Base-by-base conservation (phyloP, 2,888 invertebrate species). In the Liopterus haemorrhoidalis region DNA sequence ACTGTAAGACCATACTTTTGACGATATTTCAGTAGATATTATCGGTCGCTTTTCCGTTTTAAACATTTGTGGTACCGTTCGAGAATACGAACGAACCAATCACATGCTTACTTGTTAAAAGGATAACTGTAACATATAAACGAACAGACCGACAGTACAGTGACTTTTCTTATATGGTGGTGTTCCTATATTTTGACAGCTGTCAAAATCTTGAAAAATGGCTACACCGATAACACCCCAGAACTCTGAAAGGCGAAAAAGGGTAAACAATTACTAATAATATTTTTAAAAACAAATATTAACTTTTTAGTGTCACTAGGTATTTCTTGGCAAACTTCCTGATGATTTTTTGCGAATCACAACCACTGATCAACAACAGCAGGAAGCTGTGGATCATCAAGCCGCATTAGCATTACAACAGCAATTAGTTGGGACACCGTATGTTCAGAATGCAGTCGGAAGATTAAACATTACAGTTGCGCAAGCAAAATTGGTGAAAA, bases 401-500 rank as follows among this genome's bases (percentile, higher is more conserved):
- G 80, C 88, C 8, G 85, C 85, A 0, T 62, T 82, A 30, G 82
- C 82, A 22, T 63, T 85, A 19, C 83, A 83, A 54, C 81, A 84
- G 49, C 82, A 83, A 55, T 63, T 76, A 40, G 69, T 74, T 52
- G 70, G 73, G 9, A 67, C 69, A 47, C 57, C 64, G 2, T 66
- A 70, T 60, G 64, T 71, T 53, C 66, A 73, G 49, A 70, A 73
- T 62, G 66, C 74, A 48, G 56, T 77, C 18, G 90, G 90, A 3
- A 74, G 86, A 46, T 74, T 93, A 25, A 88, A 84, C 63, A 83
- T 93, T 56, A 91, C 91, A 9, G 79, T 93, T 49, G 85, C 81
- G 18, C 91, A 92, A 76, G 94, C 93, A 2, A 91, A 90, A 70
- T 74, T 95, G 48, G 83, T 85, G 5, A 93, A 94, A 71, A 95